Conservation (phyloP, 2,113 vertebrate genomes). For the Ptychochromis oligacanthus region DNA sequence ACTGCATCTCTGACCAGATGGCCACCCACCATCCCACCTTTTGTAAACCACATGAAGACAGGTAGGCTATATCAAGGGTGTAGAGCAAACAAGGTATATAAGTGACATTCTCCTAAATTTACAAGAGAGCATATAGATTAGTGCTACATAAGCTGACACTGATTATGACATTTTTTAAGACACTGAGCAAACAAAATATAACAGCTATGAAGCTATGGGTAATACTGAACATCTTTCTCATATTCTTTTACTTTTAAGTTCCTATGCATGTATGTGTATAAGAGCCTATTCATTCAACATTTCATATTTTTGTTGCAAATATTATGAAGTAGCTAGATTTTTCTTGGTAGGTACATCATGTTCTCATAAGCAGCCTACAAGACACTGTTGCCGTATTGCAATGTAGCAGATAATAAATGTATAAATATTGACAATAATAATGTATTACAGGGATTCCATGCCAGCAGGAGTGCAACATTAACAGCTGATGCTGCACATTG, state of each 20-base stretch:
- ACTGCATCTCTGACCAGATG: conserved; percentile 58
- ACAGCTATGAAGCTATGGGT: background rate
- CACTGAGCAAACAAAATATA: background rate
- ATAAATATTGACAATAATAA: background rate
- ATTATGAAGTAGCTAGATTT: background rate
- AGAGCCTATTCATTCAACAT: background rate
- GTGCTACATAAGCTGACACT: background rate
- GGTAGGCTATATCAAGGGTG: conserved; percentile 21
- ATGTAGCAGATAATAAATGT: background rate
- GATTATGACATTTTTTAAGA: background rate
- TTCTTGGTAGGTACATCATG: conserved; percentile 33
- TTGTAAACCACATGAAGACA: conserved; percentile 75
- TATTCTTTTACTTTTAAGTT: background rate
- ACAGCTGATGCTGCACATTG: background rate
- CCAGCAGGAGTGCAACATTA: background rate
- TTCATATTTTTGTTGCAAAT: conserved; percentile 42
- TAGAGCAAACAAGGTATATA: conserved; percentile 35
- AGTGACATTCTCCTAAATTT: conserved; percentile 38
- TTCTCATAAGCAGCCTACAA: conserved; percentile 4
- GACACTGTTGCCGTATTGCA: background rate
- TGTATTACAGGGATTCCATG: background rate
- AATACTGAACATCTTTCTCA: background rate
- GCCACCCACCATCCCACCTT: conserved; percentile 74
- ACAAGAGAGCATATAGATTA: background rate
- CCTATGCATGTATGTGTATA: too few relatives aligned